These are phyloP conservation scores for Meleagris gallopavo DNA, from an alignment of 2,113 vertebrate genomes.

Conservation along the genomic window DNA sequence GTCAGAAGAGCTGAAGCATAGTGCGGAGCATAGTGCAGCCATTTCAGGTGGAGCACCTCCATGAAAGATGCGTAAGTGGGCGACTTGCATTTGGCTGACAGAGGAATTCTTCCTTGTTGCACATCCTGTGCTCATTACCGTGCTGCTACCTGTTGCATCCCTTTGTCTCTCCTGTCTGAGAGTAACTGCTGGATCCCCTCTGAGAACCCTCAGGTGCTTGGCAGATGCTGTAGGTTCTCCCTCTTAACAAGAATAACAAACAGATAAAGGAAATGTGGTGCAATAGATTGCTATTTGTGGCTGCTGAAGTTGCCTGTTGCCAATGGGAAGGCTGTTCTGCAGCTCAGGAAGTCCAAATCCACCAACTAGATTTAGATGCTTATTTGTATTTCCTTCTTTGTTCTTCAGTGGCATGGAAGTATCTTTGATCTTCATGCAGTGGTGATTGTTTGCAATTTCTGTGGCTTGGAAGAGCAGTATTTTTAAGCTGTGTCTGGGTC, in stretches of 20 bases:
- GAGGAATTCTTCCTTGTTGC: not conserved
- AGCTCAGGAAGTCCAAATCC: not conserved
- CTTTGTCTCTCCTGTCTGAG: not conserved
- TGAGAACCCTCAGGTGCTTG: not conserved
- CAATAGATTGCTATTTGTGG: not conserved
- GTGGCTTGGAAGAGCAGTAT: not conserved
- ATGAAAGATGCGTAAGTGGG: not conserved
- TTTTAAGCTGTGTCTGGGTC: not conserved
- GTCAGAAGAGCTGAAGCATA: not conserved
- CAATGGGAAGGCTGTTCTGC: not conserved
- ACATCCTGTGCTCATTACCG: fast-evolving
- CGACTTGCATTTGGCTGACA: not conserved
- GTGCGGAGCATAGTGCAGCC: not conserved
- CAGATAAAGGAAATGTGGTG: not conserved
- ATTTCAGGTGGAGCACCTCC: not conserved
- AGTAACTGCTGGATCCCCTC: not conserved
- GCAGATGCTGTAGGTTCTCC: not conserved
- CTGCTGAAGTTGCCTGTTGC: not conserved
- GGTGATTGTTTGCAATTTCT: not conserved
- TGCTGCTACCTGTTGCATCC: not conserved
- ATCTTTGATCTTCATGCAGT: not conserved
- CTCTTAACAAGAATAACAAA: not conserved
- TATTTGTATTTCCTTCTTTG: not conserved
- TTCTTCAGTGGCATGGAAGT: not conserved
- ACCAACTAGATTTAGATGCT: not conserved